Evolutionary conservation across 2,113 vertebrate species (phyloP).

Genomic region (Cygnus atratus): DNA sequence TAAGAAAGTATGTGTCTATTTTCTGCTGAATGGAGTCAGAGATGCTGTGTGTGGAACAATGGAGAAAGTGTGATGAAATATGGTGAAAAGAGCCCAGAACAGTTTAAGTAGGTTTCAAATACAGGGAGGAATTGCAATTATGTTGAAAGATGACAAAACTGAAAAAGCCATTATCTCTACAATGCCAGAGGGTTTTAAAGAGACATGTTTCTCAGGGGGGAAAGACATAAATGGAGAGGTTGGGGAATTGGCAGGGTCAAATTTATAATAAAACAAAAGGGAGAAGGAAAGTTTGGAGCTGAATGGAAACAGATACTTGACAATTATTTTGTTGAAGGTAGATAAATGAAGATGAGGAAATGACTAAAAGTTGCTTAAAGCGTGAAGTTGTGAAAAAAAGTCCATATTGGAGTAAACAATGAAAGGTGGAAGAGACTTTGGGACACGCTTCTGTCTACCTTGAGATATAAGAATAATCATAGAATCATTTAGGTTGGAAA

Average conservation of each 20-base stretch:
- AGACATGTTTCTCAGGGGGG: background rate
- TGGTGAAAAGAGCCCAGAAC: background rate
- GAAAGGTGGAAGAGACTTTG: background rate
- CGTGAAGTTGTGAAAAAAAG: background rate
- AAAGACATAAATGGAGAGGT: background rate
- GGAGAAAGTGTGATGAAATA: background rate
- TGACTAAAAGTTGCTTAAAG: background rate
- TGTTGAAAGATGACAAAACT: background rate
- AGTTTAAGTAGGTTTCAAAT: background rate
- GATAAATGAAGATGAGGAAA: background rate
- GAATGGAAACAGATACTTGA: accelerated
- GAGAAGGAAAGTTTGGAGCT: background rate
- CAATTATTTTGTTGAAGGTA: background rate
- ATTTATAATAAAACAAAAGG: background rate
- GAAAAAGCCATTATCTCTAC: background rate
- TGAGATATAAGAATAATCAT: background rate
- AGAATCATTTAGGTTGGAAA: no score
- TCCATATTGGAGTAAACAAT: background rate
- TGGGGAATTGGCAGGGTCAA: background rate
- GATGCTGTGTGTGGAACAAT: background rate
- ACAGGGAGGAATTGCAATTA: background rate
- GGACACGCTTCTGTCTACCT: background rate
- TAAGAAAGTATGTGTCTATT: background rate
- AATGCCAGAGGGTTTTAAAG: accelerated
- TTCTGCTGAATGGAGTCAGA: background rate